Base-by-base conservation (phyloP, 2,888 invertebrate genomes). In the Tenthredo distinguenda region DNA sequence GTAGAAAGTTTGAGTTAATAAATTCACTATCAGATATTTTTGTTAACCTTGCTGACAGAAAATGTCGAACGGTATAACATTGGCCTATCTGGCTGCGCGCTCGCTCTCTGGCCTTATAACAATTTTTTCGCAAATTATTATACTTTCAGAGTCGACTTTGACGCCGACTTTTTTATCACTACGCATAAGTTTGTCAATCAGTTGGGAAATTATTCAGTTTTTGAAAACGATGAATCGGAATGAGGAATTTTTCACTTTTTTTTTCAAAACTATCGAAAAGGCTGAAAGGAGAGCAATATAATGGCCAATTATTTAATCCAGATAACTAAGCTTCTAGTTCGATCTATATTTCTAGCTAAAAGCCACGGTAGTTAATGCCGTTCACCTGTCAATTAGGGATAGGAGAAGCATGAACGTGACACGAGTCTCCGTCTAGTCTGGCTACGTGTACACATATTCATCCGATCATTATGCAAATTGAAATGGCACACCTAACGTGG, bases 401-500 rank as follows among this genome's bases (percentile, higher is more conserved):
- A 62, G 21, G 74, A n/a, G 31, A 76, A 31, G 12, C 76, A 31
- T 76, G 76, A 50, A 31, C 47, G 76, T 37, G 31, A 76, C 50
- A 31, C 76, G 50, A 50, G 76, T 26, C 26, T 26, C 26, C 0
- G 26, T 26, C 26, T 26, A 26, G 26, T 26, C 76, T 76, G 31
- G 10, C 5, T 50, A 50, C 37, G 6, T 62, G 26, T 9, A 37
- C 9, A 7, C 18, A 62, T 12, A 62, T 79, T 43, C 55, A 5
- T 37, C 50, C 79, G 55, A 79, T 68, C 84, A 62, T 58, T 62
- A 84, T 84, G 76, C 84, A 77, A 77, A 84, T 62, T 58, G n/a
- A 31, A 55, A 77, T 43, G n/a, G 12, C 5, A 43, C 2, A 74
- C 21, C 43, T 43, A 72, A 43, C 21, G 21, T 43, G n/a, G 40